phyloP scores from a whole-genome alignment of 2,888 invertebrate species.

The Epinotia nisella region DNA sequence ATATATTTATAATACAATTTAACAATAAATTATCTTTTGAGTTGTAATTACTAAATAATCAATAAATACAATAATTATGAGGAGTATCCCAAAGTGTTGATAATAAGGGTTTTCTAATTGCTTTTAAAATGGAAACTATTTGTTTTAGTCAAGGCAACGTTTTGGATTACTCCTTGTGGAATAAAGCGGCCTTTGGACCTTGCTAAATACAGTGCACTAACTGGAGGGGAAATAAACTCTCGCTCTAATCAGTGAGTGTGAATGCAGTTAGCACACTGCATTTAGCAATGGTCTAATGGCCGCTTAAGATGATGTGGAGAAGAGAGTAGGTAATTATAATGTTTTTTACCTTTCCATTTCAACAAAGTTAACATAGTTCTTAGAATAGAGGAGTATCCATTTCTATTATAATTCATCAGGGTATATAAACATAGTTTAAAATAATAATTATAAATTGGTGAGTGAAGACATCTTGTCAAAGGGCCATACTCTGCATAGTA shows the following conservation, averaged over 20 bases:
- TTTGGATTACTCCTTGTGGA: background rate
- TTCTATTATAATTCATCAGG: background rate
- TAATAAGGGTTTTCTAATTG: background rate
- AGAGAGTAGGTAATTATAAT: background rate
- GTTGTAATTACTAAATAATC: background rate
- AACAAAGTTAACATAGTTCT: background rate
- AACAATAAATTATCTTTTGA: background rate
- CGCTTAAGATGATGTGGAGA: no score
- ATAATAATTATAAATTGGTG: slow-evolving; percentile 57
- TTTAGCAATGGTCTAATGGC: no score
- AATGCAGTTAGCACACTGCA: no score
- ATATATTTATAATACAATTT: background rate
- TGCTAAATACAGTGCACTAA: no score
- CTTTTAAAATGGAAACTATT: background rate
- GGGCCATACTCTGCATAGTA: slow-evolving; percentile 93
- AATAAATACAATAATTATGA: background rate
- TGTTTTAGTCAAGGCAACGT: background rate
- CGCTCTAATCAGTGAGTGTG: no score
- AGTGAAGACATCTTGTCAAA: slow-evolving; percentile 77
- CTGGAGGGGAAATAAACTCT: no score
- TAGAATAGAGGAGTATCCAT: background rate
- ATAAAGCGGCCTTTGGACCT: no score
- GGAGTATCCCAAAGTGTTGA: background rate
- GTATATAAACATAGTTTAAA: background rate
- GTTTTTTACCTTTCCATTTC: background rate